These are phyloP conservation scores for Polypterus bichir DNA, from an alignment of 2,113 vertebrate genomes.

Conservation along the genomic window DNA sequence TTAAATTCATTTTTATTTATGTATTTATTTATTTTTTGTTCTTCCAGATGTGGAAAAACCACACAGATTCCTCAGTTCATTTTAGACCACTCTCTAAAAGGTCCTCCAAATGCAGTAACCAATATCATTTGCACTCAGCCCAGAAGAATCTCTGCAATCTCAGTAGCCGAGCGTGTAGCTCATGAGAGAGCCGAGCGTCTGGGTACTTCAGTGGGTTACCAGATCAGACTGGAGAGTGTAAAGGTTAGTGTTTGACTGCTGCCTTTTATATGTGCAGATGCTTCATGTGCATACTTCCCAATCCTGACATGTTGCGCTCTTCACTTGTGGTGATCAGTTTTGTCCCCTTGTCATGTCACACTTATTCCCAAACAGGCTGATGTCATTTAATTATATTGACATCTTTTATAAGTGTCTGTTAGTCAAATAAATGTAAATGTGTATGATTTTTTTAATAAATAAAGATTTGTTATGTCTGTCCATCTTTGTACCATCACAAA, in stretches of 20 bases:
- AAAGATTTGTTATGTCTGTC: no score
- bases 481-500: no score
- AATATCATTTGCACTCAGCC: conserved; percentile 95
- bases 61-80: conserved; percentile 97
- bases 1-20: conserved; percentile 5
- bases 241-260: conserved; percentile 44
- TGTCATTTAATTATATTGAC: no score
- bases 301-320: no score
- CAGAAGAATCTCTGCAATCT: conserved; percentile 86
- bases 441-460: no score
- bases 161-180: conserved; percentile 84
- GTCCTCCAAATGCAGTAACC: conserved; percentile 51
- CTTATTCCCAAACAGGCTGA: no score
- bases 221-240: conserved; percentile 87
- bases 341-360: no score
- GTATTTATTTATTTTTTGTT: conserved; percentile 12
- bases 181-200: conserved; percentile 77
- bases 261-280: neutral
- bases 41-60: conserved; percentile 85
- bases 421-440: no score
- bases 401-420: no score
- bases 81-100: conserved; percentile 68
- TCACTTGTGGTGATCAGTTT: no score
- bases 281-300: no score
- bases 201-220: conserved; percentile 84